Conservation (phyloP, 2,113 vertebrate species). For the Hiodon alosoides region DNA sequence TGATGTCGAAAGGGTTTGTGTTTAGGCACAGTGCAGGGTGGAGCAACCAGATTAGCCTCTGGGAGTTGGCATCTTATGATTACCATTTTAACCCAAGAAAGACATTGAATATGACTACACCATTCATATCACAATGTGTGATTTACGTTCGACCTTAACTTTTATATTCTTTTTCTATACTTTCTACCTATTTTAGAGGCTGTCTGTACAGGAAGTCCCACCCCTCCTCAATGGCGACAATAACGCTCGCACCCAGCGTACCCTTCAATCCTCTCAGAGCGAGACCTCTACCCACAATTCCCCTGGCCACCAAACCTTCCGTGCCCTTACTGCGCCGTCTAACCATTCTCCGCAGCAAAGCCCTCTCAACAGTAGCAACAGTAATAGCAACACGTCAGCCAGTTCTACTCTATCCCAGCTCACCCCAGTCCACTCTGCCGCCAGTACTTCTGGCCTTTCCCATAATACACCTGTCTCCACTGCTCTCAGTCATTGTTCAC, state of each 20-base stretch:
- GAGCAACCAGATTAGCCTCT: background rate
- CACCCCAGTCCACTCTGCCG: slow-evolving; percentile 40
- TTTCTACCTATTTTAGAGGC: slow-evolving; percentile 49
- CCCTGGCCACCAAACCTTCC: slow-evolving; percentile 41
- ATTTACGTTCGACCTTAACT: no score
- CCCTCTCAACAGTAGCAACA: slow-evolving; percentile 2
- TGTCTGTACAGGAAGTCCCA: slow-evolving; percentile 70
- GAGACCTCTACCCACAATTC: slow-evolving; percentile 46
- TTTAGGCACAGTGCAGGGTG: background rate
- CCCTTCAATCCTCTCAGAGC: slow-evolving; percentile 36
- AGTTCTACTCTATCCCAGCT: slow-evolving; percentile 40
- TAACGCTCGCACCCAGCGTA: slow-evolving; percentile 44
- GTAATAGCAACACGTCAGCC: slow-evolving; percentile 18
- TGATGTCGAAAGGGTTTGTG: background rate
- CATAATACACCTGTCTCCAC: slow-evolving; percentile 58
- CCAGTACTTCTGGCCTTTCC: slow-evolving; percentile 55
- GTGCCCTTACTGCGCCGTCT: slow-evolving; percentile 30
- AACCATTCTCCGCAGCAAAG: background rate
- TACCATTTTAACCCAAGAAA: background rate
- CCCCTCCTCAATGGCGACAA: slow-evolving; percentile 64
- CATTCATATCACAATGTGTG: background rate
- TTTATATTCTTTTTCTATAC: background rate
- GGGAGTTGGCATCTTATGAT: background rate
- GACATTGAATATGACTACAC: background rate
- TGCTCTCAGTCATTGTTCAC: slow-evolving; percentile 47